phyloP scores from a whole-genome alignment of 2,888 invertebrate species.

The Drosophila acutilabella region DNA sequence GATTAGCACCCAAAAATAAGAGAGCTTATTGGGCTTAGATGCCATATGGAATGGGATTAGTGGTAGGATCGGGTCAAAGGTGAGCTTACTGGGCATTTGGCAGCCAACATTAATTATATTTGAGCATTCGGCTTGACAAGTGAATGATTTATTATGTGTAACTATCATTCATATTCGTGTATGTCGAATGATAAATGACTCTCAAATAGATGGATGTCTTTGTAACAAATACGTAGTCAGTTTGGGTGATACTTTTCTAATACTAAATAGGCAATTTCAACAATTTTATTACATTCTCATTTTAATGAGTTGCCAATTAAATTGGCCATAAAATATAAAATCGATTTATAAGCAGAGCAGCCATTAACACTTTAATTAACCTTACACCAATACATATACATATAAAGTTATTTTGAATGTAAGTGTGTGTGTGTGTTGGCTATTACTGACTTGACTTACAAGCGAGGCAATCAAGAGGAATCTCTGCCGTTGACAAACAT shows the following conservation, averaged over 20 bases:
- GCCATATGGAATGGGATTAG: slow-evolving; percentile 14
- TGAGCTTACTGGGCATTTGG: slow-evolving; percentile 16
- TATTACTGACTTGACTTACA: slow-evolving; percentile 64
- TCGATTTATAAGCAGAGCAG: slow-evolving; percentile 35
- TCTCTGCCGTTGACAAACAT: slow-evolving; percentile 52
- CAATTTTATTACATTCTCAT: not conserved
- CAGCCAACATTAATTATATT: slow-evolving; percentile 34
- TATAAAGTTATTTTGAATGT: slow-evolving; percentile 2
- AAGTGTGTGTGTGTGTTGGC: slow-evolving; percentile 2
- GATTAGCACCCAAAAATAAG: slow-evolving; percentile 18
- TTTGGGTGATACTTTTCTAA: not conserved
- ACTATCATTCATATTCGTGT: slow-evolving; percentile 12
- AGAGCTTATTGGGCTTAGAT: slow-evolving; percentile 24
- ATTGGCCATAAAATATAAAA: slow-evolving; percentile 38
- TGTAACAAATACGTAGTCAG: no score
- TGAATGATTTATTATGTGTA: slow-evolving; percentile 49
- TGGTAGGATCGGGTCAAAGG: slow-evolving; percentile 6
- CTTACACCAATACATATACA: slow-evolving; percentile 7
- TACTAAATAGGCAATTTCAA: slow-evolving; percentile 3
- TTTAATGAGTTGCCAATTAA: slow-evolving; percentile 3
- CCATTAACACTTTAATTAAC: slow-evolving; percentile 55
- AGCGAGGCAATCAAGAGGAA: slow-evolving; percentile 69
- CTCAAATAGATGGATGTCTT: not conserved
- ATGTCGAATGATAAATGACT: slow-evolving; percentile 17
- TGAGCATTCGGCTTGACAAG: slow-evolving; percentile 44